Base-by-base conservation (phyloP, 2,113 vertebrate genomes). In the Myrmecophaga tridactyla region DNA sequence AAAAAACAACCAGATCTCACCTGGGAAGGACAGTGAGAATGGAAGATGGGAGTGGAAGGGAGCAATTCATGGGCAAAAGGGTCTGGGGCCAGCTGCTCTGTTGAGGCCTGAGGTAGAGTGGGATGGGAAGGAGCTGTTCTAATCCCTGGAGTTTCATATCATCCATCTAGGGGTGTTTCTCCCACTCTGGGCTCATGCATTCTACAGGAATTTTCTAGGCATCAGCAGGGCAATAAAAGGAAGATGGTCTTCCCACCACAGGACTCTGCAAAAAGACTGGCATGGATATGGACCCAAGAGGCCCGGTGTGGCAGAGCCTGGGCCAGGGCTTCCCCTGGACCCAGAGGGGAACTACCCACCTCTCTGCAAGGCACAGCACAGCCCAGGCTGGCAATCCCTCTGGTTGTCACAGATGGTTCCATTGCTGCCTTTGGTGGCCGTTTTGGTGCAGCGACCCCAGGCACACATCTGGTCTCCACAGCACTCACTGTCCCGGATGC, bases 381-480 rank as follows among this genome's bases (percentile, higher is more conserved):
- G 98, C 1, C 99, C 98, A 0, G 98, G 95, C 86, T 94, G 98
- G 98, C 99, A 99, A 97, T 99, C 98, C 0, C 96, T 98, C 96
- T 99, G 99, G 96, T 95, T 98, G 77, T 99, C 99, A 86, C 99
- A 99, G 70, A 99, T 99, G 96, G 99, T 99, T 82, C 99, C 99
- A 0, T 98, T 98, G 51, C 99, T 97, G 65, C 99, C 99, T 95
- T 97, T 99, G 1, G 98, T 96, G 13, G 96, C 96, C 86, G 98
- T 98, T 88, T 97, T 97, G 67, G 91, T 97, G 97, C 99, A 99
- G 95, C 98, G 97, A 1, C 99, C 99, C 99, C 99, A 99, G 0
- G 99, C 98, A 10, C 99, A 99, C 58, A 99, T 98, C 97, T 99
- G 99, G 4, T 98, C 98, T 18, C 97, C 98, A 3, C 99, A 99